Evolutionary conservation across 2,113 vertebrate genomes (phyloP), one percentile per base, ranked within the genome.

Genomic region (Chlamydotis undulata): DNA sequence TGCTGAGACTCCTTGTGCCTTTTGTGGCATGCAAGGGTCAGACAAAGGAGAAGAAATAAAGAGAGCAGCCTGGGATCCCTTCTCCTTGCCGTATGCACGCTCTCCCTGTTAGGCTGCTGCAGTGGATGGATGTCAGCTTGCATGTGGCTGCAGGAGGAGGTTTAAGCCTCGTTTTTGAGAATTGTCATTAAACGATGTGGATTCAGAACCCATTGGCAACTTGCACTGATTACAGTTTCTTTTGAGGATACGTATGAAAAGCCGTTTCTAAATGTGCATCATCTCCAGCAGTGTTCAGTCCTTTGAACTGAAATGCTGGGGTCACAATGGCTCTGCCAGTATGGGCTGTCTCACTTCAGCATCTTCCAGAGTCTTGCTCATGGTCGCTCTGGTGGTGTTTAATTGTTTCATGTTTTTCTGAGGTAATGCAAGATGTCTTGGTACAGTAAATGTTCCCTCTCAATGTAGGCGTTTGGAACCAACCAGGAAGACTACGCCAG

Each of bases 401-500:
- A 35, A 7, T 57, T 26, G 5, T 35, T 49, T 35, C 4, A 0
- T 35, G 3, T 10, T 74, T 77, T 61, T n/a, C 65, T 56, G 22
- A 73, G 8, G n/a, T 8, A 29, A 63, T 55, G 15, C 52, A 33
- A 15, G 13, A 2, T 4, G 18, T 23, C 18, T 31, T 1, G 1
- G 5, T 78, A 21, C 41, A 79, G 52, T 7, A 22, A 56, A 19
- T 12, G 7, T 67, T 55, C 14, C 55, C 14, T 86, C 63, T 47
- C 33, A 45, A 59, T 52, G 14, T 94, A 99, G 99, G 99, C 99
- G 0, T 99, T 99, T 97, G 99, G 99, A 67, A 99, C 99, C 96
- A 99, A 99, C 97, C 99, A 99, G 96, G 99, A 99, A 49, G 99
- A 99, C 96, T 99, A 99, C 81, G 98, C 98, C 82, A 99, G 99